A percentile compares a stretch with the other conserved stretches of the same genome.
These are phyloP conservation scores for Clepsis dumicolana DNA, from an alignment of 2,888 invertebrate genomes.

Conservation along the genomic window DNA sequence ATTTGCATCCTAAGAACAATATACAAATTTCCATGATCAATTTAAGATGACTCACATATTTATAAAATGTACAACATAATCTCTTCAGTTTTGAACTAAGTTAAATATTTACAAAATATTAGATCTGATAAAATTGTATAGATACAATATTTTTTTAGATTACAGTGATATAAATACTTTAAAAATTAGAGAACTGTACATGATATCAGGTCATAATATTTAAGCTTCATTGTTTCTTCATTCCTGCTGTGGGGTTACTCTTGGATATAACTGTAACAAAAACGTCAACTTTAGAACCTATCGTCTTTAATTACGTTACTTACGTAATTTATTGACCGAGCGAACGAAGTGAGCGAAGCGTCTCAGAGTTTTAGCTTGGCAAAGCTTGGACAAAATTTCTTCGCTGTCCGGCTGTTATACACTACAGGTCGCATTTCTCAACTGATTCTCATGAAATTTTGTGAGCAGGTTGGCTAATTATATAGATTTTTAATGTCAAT, in stretches of 20 bases:
- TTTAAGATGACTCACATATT: slow-evolving; percentile 82
- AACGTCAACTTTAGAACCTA: slow-evolving; percentile 39
- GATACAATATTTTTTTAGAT: slow-evolving; percentile 79
- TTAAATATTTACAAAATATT: slow-evolving; percentile 86
- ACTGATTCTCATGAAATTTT: no score
- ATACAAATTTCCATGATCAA: slow-evolving; percentile 81
- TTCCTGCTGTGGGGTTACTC: slow-evolving; percentile 87
- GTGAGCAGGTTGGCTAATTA: no score
- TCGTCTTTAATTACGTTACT: neutral
- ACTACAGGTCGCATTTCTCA: no score
- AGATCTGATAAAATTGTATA: slow-evolving; percentile 84
- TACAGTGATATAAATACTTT: slow-evolving; percentile 84
- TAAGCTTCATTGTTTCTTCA: slow-evolving; percentile 58
- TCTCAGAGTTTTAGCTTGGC: no score
- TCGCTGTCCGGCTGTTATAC: no score
- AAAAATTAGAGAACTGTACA: slow-evolving; percentile 83
- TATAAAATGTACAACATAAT: slow-evolving; percentile 87
- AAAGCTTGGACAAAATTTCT: no score
- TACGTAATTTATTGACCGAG: neutral
- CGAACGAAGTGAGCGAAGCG: no score
- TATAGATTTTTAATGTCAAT: no score
- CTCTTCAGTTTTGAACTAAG: slow-evolving; percentile 83
- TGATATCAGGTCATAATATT: slow-evolving; percentile 70
- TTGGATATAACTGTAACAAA: slow-evolving; percentile 87
- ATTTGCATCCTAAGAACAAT: slow-evolving; percentile 79